Conservation (phyloP, 2,113 vertebrate species). For the Poecilia latipinna region DNA sequence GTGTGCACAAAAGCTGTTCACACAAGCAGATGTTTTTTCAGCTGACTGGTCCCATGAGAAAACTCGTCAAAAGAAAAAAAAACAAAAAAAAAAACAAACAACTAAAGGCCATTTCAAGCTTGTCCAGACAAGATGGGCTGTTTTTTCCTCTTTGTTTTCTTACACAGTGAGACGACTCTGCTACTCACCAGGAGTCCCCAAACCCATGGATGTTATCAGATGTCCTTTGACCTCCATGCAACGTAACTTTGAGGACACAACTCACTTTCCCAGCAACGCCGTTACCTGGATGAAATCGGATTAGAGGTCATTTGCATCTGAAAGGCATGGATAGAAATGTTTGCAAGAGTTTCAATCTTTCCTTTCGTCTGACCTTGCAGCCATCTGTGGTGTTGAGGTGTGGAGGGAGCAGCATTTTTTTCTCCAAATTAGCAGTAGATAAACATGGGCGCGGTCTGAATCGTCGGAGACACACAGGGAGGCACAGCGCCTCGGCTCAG, state of each 20-base stretch:
- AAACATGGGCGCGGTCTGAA: conserved; percentile 13
- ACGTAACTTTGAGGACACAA: conserved; percentile 58
- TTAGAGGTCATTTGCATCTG: neutral
- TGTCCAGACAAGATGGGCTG: conserved; percentile 24
- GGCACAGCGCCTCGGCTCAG: conserved; percentile 40
- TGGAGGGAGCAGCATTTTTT: conserved; percentile 49
- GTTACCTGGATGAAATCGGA: conserved; percentile 67
- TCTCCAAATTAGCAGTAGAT: conserved; percentile 39
- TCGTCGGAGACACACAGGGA: conserved; percentile 32
- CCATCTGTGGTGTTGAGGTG: conserved; percentile 44
- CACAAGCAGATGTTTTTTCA: conserved; percentile 39
- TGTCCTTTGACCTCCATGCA: conserved; percentile 89
- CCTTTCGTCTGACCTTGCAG: conserved; percentile 50
- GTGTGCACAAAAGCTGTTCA: conserved; percentile 43
- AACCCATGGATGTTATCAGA: conserved; percentile 83
- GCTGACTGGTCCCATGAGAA: conserved; percentile 41
- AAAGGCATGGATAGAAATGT: neutral
- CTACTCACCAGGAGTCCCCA: conserved; percentile 82
- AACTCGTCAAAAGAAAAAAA: conserved; percentile 38
- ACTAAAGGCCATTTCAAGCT: conserved; percentile 31
- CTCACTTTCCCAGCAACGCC: conserved; percentile 55
- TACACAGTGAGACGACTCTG: neutral
- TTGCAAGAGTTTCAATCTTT: neutral
- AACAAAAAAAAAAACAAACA: conserved; percentile 16
- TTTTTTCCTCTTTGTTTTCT: neutral